A percentile compares a stretch with the other conserved stretches of the same genome.
Conservation (phyloP, 2,797 vertebrate genomes). For the Rhinoraja longicauda region DNA sequence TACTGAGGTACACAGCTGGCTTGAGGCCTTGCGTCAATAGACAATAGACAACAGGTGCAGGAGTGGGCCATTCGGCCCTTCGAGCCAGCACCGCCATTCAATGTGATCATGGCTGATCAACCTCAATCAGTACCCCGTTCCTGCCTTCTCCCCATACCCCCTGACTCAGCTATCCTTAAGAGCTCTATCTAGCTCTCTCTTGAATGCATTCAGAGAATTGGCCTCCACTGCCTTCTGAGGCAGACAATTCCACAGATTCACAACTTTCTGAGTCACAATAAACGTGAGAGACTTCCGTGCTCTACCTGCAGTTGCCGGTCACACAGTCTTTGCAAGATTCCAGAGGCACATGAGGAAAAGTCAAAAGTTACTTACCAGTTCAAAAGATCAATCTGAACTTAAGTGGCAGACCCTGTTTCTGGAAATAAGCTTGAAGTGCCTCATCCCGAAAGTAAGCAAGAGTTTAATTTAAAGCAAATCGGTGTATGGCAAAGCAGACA, state of each 20-base stretch:
- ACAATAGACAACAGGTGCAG: too few species aligned
- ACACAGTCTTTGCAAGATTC: not conserved
- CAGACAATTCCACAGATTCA: too few species aligned
- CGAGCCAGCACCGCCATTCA: too few species aligned
- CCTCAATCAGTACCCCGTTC: too few species aligned
- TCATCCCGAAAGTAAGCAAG: not conserved
- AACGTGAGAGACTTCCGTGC: not conserved
- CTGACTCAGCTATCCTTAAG: too few species aligned
- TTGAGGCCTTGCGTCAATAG: not conserved
- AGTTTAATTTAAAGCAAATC: not conserved
- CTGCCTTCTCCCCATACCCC: too few species aligned
- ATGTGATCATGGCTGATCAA: too few species aligned
- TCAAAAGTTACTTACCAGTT: slow-evolving; percentile 16
- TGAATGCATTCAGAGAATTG: too few species aligned
- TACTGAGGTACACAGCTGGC: not conserved
- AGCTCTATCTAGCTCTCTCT: too few species aligned
- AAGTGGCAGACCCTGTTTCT: not conserved
- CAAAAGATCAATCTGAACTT: not conserved
- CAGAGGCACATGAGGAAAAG: not conserved
- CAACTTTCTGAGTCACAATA: too few species aligned
- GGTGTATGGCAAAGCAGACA: not conserved
- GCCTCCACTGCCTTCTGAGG: too few species aligned
- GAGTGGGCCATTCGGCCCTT: too few species aligned
- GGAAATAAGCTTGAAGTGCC: not conserved
- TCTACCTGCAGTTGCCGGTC: not conserved